Base-by-base conservation (phyloP, 2,113 vertebrate species). In the Nyctibius bracteatus region DNA sequence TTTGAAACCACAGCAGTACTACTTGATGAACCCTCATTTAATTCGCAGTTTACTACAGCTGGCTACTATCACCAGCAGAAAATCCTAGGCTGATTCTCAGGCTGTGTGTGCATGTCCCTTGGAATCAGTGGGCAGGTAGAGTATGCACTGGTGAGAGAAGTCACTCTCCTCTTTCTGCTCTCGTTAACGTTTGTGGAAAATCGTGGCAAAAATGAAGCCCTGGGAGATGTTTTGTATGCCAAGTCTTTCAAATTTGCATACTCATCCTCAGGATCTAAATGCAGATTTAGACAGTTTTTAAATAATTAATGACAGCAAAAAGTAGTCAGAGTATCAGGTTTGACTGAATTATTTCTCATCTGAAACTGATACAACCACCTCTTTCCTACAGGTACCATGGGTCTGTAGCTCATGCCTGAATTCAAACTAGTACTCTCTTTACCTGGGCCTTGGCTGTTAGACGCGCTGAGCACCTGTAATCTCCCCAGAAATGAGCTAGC, bases 281-380 rank as follows among this genome's bases (percentile, higher is more conserved):
- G 25, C 51, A 81, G 79, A 83, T 90, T 92, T 80, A 59, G 72
- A 89, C 1, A 3, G 51, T 43, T 88, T 83, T 63, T 96, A 84
- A 95, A 93, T 90, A 95, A 95, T 87, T 89, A 66, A 90, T 66
- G 79, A 46, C 44, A 82, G 37, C 52, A 77, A 96, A 81, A 79
- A 35, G 51, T 82, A 88, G 84, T 88, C 59, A 74, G 62, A 81
- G n/a, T 24, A 44, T 88, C 14, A 2, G 46, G 35, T 86, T 28
- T 78, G 59, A 88, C 62, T 27, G 52, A 74, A 39, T 73, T 51
- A 3, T 88, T 90, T 80, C 66, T 93, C 44, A 61, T 61, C 46
- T 73, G 58, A 88, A 58, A 18, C 14, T 12, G n/a, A 58, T 22
- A 44, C 12, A 25, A 0, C 14, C 37, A 41, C n/a, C 37, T 61